Conservation (phyloP, 2,888 invertebrate genomes). For the Metallyticus violacea region DNA sequence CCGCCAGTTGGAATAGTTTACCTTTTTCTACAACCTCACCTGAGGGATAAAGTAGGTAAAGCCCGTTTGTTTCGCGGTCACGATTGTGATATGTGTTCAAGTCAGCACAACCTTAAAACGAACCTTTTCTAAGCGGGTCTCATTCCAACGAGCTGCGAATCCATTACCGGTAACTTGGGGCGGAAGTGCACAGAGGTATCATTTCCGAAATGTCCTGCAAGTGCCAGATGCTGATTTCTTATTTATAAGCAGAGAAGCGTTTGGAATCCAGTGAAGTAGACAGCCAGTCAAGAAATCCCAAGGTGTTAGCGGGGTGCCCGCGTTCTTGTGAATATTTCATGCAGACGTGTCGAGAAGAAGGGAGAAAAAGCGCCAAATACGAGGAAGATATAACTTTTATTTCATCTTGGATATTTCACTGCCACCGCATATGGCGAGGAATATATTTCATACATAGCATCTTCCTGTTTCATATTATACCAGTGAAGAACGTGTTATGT, state of each 20-base stretch:
- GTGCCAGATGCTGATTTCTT: background rate
- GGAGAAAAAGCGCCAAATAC: background rate
- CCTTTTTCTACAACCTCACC: too few species aligned
- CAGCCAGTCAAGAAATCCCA: background rate
- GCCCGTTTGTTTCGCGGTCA: too few species aligned
- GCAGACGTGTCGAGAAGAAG: background rate
- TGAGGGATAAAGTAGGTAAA: too few species aligned
- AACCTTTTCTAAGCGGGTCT: background rate
- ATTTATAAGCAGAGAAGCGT: background rate
- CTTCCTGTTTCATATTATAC: background rate
- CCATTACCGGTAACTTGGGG: background rate
- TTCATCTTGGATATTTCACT: background rate
- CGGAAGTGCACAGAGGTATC: background rate
- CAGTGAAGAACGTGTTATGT: background rate
- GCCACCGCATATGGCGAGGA: background rate
- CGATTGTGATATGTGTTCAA: too few species aligned
- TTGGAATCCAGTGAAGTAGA: too few species aligned
- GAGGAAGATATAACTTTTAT: background rate
- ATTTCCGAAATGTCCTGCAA: background rate
- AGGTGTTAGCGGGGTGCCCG: background rate
- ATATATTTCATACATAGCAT: background rate
- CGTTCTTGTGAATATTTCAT: background rate
- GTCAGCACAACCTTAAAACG: too few species aligned
- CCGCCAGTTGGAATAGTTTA: too few species aligned
- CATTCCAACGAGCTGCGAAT: too few species aligned